Evolutionary conservation across 2,797 vertebrate species (phyloP).

Genomic region (Acanthurus tractus): DNA sequence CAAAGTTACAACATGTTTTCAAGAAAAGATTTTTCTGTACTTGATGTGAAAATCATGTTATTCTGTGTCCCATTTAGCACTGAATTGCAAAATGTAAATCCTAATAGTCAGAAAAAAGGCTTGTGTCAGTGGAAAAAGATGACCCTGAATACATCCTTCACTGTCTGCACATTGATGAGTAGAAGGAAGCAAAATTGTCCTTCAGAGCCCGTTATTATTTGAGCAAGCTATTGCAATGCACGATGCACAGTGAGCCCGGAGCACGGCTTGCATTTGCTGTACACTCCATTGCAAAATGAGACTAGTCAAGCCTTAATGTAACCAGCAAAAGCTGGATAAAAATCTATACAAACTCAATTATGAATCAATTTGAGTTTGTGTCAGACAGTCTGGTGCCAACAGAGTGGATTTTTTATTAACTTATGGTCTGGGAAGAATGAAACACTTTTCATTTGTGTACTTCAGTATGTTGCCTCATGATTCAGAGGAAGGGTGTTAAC

Average conservation of each 20-base stretch:
- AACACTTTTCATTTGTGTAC: conserved; percentile 91
- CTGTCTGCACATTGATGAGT: conserved; percentile 71
- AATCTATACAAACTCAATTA: conserved; percentile 91
- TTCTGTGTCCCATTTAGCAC: conserved; percentile 51
- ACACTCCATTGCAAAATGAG: conserved; percentile 89
- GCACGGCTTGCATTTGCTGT: conserved; percentile 85
- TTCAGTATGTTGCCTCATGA: conserved; percentile 88
- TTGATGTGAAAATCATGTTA: conserved; percentile 46
- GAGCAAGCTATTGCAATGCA: conserved; percentile 82
- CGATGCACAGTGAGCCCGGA: conserved; percentile 69
- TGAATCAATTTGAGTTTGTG: conserved; percentile 92
- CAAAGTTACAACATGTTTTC: conserved; percentile 4
- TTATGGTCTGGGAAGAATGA: conserved; percentile 89
- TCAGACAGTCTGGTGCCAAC: conserved; percentile 92
- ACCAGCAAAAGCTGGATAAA: conserved; percentile 90
- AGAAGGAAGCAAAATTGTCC: conserved; percentile 75
- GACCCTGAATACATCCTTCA: conserved; percentile 75
- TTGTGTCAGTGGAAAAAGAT: conserved; percentile 66
- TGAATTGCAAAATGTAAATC: conserved; percentile 55
- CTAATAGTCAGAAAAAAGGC: conserved; percentile 45
- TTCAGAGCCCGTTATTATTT: conserved; percentile 81
- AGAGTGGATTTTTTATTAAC: conserved; percentile 92
- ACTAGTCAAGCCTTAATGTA: conserved; percentile 90
- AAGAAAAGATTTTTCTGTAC: conserved; percentile 33
- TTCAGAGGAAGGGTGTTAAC: conserved; percentile 84